phyloP scores from a whole-genome alignment of 2,888 invertebrate species.

The Meteorus cinctellus region DNA sequence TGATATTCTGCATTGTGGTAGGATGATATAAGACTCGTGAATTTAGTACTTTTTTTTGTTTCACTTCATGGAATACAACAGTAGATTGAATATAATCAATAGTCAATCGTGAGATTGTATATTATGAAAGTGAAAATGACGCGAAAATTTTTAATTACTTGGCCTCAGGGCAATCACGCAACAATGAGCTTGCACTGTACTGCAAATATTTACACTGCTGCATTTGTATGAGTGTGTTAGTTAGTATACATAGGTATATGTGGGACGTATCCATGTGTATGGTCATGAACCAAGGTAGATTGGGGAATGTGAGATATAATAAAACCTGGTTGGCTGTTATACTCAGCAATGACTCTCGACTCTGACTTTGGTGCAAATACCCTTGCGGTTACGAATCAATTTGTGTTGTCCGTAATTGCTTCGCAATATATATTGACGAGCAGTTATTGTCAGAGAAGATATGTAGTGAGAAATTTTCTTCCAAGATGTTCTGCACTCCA shows the following conservation, averaged over 20 bases:
- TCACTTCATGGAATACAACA: neutral
- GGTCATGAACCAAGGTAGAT: conserved; percentile 22
- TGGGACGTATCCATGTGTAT: neutral
- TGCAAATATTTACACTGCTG: conserved; percentile 34
- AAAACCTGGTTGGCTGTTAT: conserved; percentile 25
- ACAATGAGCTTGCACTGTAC: conserved; percentile 14
- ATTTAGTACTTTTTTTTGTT: neutral
- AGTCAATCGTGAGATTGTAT: neutral
- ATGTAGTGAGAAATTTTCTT: too few species aligned
- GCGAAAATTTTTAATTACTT: conserved; percentile 37
- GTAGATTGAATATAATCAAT: neutral
- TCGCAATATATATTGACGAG: neutral
- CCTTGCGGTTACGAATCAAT: neutral
- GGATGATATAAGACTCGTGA: too few species aligned
- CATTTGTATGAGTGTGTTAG: neutral
- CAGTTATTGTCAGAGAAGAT: neutral
- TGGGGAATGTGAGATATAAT: neutral
- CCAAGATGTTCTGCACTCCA: too few species aligned
- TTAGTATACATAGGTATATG: too few species aligned
- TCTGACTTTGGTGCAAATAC: neutral
- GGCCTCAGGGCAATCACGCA: conserved; percentile 34
- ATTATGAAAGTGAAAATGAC: neutral
- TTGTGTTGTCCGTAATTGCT: neutral
- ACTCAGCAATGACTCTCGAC: neutral
- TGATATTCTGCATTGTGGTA: too few species aligned